phyloP scores from a whole-genome alignment of 2,888 invertebrate genomes.

The Brachypterus glaber region DNA sequence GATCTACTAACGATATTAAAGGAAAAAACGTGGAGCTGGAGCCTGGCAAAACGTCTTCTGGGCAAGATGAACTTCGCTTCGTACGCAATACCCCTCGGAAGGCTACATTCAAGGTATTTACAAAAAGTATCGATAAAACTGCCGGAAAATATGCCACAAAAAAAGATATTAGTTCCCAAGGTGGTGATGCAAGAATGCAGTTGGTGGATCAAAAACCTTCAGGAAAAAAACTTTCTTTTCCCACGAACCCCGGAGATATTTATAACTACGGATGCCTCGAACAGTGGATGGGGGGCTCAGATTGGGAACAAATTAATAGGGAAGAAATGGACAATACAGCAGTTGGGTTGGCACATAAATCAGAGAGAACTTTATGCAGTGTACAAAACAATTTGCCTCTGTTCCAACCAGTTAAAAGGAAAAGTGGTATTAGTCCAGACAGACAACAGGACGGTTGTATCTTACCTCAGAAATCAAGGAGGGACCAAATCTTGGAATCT shows the following conservation, averaged over 20 bases:
- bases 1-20: too few relatives aligned
- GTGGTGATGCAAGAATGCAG: conserved; percentile 6
- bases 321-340: conserved; percentile 10
- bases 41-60: too few relatives aligned
- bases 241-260: conserved; percentile 12
- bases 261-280: conserved; percentile 18
- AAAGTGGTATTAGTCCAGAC: conserved; percentile 16
- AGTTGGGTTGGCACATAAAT: conserved; percentile 19
- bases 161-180: neutral
- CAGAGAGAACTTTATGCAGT: conserved; percentile 17
- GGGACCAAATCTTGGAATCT: conserved; percentile 18
- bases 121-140: neutral
- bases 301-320: conserved; percentile 6
- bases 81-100: too few relatives aligned
- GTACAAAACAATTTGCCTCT: conserved; percentile 6
- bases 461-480: conserved; percentile 18
- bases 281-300: conserved; percentile 19
- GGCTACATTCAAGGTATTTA: too few relatives aligned
- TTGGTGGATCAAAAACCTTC: conserved; percentile 17
- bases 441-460: conserved; percentile 19
- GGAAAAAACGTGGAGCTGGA: too few relatives aligned
- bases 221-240: conserved; percentile 11
- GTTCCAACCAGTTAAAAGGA: conserved; percentile 2
- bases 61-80: too few relatives aligned
- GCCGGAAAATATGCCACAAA: neutral